Base-by-base conservation (phyloP, 2,888 invertebrate species). In the Phyllotreta striolata region DNA sequence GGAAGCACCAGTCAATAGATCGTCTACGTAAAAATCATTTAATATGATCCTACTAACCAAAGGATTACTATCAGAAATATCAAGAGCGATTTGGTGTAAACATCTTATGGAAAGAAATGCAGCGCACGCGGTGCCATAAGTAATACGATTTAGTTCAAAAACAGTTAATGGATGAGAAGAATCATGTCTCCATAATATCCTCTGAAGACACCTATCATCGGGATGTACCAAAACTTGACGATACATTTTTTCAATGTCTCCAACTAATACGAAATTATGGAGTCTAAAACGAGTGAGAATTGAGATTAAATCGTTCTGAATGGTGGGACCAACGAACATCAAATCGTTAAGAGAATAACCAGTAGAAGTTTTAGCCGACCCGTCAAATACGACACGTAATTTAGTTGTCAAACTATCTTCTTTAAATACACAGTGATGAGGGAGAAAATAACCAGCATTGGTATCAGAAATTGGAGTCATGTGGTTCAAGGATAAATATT, bases 161-260 rank as follows among this genome's bases (percentile, higher is more conserved):
- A 40, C 14, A 9, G 58, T 37, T 12, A 69, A 14, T 38, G 46
- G 12, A 8, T 55, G 34, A 10, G 37, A 13, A 12, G 63, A 43
- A 49, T 52, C 9, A 37, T 49, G 35, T 44, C 68, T 58, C 69
- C 69, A 70, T 12, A 70, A 38, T 46, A 70, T 70, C n/a, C 63
- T 38, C 51, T 70, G 69, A 12, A 66, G 57, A n/a, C 40, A 3
- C 47, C 64, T 51, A 9, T 68, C 52, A 5, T 61, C 55, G 35
- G 58, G 52, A 13, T 60, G 8, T 35, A 71, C 58, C 37, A 37
- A 49, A 6, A 71, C 55, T 37, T 64, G 65, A 12, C 68, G 51
- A 47, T 68, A 71, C 70, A 71, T 71, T 66, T 70, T 70, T 8
- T 43, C 43, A n/a, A 65, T 62, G 58, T 71, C 71, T 34, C 54